phyloP scores from a whole-genome alignment of 2,797 vertebrate species.

The Periparus ater region DNA sequence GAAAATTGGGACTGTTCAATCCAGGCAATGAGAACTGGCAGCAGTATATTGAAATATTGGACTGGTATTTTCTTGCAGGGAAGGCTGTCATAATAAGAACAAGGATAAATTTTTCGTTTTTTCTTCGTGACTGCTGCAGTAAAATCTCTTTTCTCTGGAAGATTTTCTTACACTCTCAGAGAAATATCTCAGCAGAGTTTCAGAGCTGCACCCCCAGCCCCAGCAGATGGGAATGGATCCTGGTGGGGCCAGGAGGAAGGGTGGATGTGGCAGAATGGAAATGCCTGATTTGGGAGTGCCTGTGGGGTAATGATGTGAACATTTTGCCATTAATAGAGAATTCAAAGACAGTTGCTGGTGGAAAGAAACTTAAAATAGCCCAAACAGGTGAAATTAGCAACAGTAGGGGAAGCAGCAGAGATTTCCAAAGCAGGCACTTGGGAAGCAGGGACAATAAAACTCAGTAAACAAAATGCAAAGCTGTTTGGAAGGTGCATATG shows the following conservation, averaged over 20 bases:
- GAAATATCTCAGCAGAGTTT: not conserved
- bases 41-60: not conserved
- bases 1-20: not conserved
- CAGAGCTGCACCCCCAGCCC: not conserved
- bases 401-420: conserved; percentile 22
- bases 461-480: conserved; percentile 33
- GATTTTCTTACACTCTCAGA: not conserved
- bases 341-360: not conserved
- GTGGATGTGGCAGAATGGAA: not conserved
- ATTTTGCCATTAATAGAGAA: not conserved
- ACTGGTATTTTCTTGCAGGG: not conserved
- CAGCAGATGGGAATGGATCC: not conserved
- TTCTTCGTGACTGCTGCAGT: not conserved
- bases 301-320: not conserved
- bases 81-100: not conserved
- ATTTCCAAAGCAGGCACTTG: conserved; percentile 3
- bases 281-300: not conserved
- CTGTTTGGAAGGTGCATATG: not conserved
- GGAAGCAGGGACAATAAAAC: conserved; percentile 31
- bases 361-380: conserved; percentile 26
- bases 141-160: not conserved
- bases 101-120: not conserved
- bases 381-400: conserved; percentile 41
- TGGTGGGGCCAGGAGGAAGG: not conserved
- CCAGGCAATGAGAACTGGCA: not conserved